Conservation (phyloP, 2,797 vertebrate species). For the Hyperoplus immaculatus region DNA sequence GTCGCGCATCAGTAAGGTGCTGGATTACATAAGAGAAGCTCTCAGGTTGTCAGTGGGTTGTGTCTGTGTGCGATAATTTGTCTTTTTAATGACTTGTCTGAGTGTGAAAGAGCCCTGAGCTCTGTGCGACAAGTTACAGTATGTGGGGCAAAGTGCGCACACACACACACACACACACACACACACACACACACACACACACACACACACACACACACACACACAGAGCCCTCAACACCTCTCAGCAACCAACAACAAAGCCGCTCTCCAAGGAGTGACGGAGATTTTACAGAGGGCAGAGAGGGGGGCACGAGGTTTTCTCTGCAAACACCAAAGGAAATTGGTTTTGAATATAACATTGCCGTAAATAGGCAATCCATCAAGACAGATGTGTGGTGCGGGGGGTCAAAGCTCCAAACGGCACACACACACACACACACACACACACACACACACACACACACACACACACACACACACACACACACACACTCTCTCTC, state of each 20-base stretch:
- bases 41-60: neutral
- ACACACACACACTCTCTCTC: neutral
- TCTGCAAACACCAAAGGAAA: neutral
- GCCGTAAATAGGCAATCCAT: constrained; percentile 4
- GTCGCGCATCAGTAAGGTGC: neutral
- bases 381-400: neutral
- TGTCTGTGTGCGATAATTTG: constrained; percentile 3
- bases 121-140: constrained; percentile 35
- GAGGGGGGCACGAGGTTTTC: neutral
- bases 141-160: constrained; percentile 38
- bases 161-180: neutral
- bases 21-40: neutral
- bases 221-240: constrained; percentile 3
- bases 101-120: constrained; percentile 22
- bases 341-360: neutral
- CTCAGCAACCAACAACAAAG: constrained; percentile 10
- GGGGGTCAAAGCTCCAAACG: constrained; percentile 39
- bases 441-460: constrained; percentile 2
- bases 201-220: too few species aligned
- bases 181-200: too few species aligned
- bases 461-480: neutral
- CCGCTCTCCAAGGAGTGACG: constrained; percentile 1
- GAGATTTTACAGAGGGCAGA: neutral
- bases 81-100: constrained; percentile 6
- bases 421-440: constrained; percentile 5